These are phyloP conservation scores for Archegozetes longisetosus DNA, from an alignment of 1,140 invertebrate genomes.

Conservation along the genomic window DNA sequence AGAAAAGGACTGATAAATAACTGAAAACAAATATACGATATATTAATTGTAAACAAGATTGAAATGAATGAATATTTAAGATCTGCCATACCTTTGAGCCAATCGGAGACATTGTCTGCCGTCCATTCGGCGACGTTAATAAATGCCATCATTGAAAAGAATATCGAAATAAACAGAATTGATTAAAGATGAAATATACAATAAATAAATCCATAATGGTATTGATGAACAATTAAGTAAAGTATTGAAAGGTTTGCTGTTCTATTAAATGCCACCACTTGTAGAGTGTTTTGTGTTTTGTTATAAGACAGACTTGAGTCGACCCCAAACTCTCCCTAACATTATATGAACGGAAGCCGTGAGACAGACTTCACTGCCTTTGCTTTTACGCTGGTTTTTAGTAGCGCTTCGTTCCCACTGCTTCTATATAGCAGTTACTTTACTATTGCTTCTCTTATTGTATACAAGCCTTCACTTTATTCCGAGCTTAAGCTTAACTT, in stretches of 20 bases:
- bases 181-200: background rate
- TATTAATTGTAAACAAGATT: too few relatives aligned
- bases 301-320: background rate
- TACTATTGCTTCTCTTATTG: too few relatives aligned
- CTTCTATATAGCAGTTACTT: too few relatives aligned
- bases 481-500: too few relatives aligned
- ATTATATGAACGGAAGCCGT: too few relatives aligned
- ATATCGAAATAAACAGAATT: background rate
- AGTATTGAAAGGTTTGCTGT: background rate
- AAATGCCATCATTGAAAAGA: conserved; percentile 20
- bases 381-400: too few relatives aligned
- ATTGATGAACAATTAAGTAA: background rate
- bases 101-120: conserved; percentile 79
- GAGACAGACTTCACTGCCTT: too few relatives aligned
- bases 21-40: too few relatives aligned
- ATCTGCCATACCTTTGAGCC: conserved; percentile 73
- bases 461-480: too few relatives aligned
- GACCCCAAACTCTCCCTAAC: background rate
- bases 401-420: background rate
- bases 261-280: background rate
- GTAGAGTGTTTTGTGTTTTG: background rate
- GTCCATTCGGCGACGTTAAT: conserved; percentile 82
- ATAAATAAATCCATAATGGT: background rate
- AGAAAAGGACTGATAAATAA: too few relatives aligned
- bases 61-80: too few relatives aligned